These are phyloP conservation scores for Steatocranus sp. DNA, from an alignment of 2,797 vertebrate species.

Conservation along the genomic window DNA sequence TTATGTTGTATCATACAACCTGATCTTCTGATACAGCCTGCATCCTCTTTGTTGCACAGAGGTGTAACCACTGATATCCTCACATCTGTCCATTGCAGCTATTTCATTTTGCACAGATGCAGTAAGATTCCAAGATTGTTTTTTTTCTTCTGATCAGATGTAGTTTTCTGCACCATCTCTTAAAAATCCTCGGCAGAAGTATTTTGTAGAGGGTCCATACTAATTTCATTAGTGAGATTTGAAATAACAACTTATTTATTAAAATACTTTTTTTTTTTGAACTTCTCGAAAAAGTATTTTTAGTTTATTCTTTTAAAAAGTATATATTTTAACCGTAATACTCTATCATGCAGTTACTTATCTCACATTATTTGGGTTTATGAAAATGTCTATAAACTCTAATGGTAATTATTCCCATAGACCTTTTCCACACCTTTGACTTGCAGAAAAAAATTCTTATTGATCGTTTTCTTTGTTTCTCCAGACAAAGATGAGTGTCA, in stretches of 20 bases:
- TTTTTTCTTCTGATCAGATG: neutral
- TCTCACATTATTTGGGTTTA: neutral
- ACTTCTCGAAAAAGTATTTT: neutral
- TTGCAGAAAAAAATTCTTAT: neutral
- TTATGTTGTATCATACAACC: neutral
- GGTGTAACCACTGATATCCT: neutral
- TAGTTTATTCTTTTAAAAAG: neutral
- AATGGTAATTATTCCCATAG: neutral
- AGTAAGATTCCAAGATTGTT: neutral
- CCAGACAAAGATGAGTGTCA: constrained; percentile 70
- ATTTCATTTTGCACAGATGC: neutral
- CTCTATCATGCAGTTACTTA: neutral
- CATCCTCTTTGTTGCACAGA: neutral
- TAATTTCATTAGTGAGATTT: neutral
- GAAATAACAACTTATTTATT: neutral
- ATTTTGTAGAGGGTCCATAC: neutral
- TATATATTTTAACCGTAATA: neutral
- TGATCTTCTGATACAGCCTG: neutral
- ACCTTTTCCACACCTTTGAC: neutral
- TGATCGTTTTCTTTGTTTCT: neutral
- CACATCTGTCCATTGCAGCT: neutral
- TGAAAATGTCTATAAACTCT: neutral
- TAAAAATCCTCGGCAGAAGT: neutral
- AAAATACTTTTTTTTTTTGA: too few relatives aligned
- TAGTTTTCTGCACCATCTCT: neutral